Evolutionary conservation across 2,113 vertebrate species (phyloP).

Genomic region (Upupa epops): DNA sequence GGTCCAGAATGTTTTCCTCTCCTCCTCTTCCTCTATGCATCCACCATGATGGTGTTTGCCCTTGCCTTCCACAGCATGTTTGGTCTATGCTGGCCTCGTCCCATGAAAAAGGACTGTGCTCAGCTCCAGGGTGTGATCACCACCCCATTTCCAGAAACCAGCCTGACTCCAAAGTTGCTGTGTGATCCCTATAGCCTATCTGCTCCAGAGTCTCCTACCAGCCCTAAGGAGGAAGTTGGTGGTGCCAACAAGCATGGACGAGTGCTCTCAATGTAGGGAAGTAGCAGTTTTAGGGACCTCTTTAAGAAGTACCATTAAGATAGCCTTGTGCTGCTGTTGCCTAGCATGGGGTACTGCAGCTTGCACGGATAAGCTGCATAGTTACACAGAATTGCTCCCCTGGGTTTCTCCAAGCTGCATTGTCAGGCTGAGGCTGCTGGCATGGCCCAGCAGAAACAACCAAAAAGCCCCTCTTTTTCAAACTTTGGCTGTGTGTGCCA

Average conservation of each 20-base stretch:
- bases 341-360: no score
- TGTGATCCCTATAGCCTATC: neutral
- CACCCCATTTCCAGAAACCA: neutral
- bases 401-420: neutral
- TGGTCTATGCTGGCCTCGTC: neutral
- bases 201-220: neutral
- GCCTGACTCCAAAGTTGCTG: fast-evolving
- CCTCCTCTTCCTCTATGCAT: neutral
- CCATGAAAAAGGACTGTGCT: neutral
- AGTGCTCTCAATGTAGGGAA: neutral
- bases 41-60: neutral
- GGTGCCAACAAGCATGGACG: neutral
- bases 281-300: neutral
- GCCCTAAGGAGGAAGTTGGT: no score
- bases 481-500: fast-evolving
- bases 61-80: neutral
- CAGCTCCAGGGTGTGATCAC: neutral
- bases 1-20: neutral
- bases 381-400: neutral
- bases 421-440: neutral
- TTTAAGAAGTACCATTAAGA: neutral
- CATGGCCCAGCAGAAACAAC: fast-evolving
- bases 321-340: neutral
- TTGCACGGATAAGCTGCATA: fast-evolving
- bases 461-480: fast-evolving